Conservation (phyloP, 2,113 vertebrate species). For the Lanius collurio region DNA sequence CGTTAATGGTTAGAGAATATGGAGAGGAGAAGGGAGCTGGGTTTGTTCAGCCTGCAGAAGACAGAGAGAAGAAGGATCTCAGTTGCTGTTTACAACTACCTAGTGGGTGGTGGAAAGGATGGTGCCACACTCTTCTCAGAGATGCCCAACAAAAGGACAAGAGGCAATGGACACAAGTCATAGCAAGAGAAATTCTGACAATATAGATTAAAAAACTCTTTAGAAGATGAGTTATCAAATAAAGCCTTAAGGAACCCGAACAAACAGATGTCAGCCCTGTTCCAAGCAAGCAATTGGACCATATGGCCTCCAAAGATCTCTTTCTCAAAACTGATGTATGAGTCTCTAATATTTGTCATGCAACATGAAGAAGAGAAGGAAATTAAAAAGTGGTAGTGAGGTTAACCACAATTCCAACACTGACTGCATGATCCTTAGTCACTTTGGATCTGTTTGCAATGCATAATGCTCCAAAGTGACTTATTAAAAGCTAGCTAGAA, state of each 20-base stretch:
- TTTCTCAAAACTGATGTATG: background rate
- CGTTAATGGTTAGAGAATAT: background rate
- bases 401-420: background rate
- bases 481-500: background rate
- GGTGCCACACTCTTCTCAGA: background rate
- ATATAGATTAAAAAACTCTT: background rate
- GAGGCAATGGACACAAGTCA: background rate
- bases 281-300: background rate
- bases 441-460: background rate
- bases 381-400: background rate
- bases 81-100: background rate
- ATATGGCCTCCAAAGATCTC: background rate
- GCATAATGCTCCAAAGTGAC: background rate
- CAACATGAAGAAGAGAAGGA: background rate
- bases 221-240: background rate
- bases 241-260: background rate
- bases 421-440: background rate
- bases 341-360: background rate
- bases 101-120: background rate
- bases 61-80: background rate
- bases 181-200: background rate
- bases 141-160: background rate
- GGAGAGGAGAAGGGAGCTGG: background rate
- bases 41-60: background rate
- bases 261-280: background rate